Percentiles rank a stretch among this genome's conserved stretches.
Conservation (phyloP, 2,888 invertebrate species). For the Platycheirus rosarum region DNA sequence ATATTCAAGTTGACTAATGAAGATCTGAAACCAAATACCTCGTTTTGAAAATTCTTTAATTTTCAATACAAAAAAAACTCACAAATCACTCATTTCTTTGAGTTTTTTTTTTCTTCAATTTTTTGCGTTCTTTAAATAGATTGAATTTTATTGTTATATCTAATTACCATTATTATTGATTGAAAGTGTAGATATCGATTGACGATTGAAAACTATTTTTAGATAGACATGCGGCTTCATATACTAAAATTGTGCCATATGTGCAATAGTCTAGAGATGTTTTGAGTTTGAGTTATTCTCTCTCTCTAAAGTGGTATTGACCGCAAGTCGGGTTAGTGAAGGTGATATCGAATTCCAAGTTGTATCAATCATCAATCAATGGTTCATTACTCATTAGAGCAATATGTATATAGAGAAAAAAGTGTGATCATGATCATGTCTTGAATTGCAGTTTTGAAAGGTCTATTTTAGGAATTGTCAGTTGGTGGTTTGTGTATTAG, state of each 20-base stretch:
- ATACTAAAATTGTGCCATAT: conserved; percentile 19
- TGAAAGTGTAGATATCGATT: conserved; percentile 5
- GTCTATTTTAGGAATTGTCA: conserved; percentile 20
- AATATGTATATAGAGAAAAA: neutral
- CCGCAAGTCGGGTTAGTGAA: conserved; percentile 36
- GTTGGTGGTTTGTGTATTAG: conserved; percentile 4
- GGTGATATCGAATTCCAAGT: conserved; percentile 46
- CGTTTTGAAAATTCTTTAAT: neutral
- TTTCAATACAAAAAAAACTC: neutral
- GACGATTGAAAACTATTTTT: conserved; percentile 16
- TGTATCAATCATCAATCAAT: conserved; percentile 43
- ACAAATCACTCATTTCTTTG: neutral
- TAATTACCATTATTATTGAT: conserved; percentile 32
- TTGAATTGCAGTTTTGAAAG: conserved; percentile 47
- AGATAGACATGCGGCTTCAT: conserved; percentile 17
- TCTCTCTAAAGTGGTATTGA: conserved; percentile 41
- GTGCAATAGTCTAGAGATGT: neutral
- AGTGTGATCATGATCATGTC: conserved; percentile 50
- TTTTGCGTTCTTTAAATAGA: conserved; percentile 33
- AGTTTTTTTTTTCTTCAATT: neutral
- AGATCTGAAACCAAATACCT: conserved; percentile 11
- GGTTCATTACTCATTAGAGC: conserved; percentile 36
- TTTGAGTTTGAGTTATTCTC: neutral
- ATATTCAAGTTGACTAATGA: neutral
- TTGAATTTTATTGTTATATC: conserved; percentile 7